These are phyloP conservation scores for Ranitomeya imitator DNA, from an alignment of 2,113 vertebrate species.

Conservation along the genomic window DNA sequence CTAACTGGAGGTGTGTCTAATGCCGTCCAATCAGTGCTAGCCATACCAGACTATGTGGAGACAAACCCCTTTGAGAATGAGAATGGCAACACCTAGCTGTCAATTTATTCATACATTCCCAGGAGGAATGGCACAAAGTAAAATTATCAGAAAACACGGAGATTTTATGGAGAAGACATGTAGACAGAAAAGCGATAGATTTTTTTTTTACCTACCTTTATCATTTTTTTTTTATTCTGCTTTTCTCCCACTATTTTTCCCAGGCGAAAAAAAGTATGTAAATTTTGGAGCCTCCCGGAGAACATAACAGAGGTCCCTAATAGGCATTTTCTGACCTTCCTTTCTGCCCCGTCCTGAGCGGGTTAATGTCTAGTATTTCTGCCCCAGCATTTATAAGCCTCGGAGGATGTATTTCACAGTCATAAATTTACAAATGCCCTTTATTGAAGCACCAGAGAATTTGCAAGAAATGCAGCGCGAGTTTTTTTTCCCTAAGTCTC, in stretches of 20 bases:
- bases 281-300: not conserved
- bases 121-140: too few relatives aligned
- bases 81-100: too few relatives aligned
- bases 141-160: too few relatives aligned
- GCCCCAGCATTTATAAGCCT: conserved; percentile 27
- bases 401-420: conserved; percentile 44
- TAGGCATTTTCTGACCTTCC: not conserved
- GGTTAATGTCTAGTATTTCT: conserved; percentile 41
- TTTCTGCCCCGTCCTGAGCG: not conserved
- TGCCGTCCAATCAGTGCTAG: too few relatives aligned
- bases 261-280: not conserved
- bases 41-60: too few relatives aligned
- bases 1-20: too few relatives aligned
- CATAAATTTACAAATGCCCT: conserved; percentile 56
- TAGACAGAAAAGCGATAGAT: too few relatives aligned
- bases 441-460: conserved; percentile 55
- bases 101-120: too few relatives aligned
- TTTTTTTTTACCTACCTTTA: not conserved
- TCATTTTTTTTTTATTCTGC: not conserved
- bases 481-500: conserved; percentile 32
- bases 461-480: conserved; percentile 48
- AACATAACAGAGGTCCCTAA: not conserved
- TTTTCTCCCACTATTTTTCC: not conserved
- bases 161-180: too few relatives aligned
- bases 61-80: too few relatives aligned